phyloP scores from a whole-genome alignment of 2,888 invertebrate genomes.

The Tipula vernalis region DNA sequence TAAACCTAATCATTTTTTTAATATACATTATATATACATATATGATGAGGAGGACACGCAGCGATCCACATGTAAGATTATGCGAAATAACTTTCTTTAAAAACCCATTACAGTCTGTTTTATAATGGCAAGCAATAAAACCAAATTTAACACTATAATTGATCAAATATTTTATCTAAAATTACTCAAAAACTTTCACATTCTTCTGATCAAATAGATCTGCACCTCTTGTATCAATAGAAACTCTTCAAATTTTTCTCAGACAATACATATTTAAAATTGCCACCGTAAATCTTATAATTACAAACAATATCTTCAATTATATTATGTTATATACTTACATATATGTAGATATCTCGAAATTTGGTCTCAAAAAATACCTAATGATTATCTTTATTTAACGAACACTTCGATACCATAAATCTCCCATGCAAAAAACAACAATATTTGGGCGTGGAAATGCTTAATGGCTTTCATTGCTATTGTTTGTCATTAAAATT shows the following conservation, averaged over 20 bases:
- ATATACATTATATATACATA: neutral
- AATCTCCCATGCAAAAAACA: neutral
- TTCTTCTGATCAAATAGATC: neutral
- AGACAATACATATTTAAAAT: neutral
- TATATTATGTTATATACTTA: neutral
- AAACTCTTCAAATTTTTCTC: neutral
- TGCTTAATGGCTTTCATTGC: neutral
- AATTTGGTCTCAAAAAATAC: neutral
- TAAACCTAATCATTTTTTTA: neutral
- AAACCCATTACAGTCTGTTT: neutral
- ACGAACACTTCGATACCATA: neutral
- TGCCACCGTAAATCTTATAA: neutral
- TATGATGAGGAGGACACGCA: too few species aligned
- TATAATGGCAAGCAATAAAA: neutral
- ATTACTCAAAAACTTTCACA: neutral
- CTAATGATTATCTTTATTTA: neutral
- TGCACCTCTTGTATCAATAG: neutral
- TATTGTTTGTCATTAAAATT: neutral
- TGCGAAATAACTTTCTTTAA: neutral
- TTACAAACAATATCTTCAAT: neutral
- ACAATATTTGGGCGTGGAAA: neutral
- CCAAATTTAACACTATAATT: neutral
- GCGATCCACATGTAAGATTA: neutral
- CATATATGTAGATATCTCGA: neutral
- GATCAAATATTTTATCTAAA: neutral